Evolutionary conservation across 2,888 invertebrate species (phyloP).

Genomic region (Caenorhabditis doughertyi): DNA sequence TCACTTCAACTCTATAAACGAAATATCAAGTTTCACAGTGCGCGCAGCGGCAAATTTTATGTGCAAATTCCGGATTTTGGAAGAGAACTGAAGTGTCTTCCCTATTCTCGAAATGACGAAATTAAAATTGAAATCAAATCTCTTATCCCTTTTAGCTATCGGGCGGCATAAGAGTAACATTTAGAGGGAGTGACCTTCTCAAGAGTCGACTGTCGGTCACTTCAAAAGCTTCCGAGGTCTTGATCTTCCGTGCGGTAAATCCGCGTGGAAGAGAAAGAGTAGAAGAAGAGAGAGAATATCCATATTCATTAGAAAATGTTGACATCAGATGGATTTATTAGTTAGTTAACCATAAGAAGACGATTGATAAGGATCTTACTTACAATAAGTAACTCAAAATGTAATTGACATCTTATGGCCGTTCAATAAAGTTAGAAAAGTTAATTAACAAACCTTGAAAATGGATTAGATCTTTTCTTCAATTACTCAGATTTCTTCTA

Average conservation of each 20-base stretch:
- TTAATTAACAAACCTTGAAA: constrained; percentile 34
- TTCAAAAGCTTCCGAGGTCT: constrained; percentile 27
- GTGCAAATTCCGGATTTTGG: constrained; percentile 41
- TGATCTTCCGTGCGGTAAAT: constrained; percentile 45
- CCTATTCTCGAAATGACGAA: constrained; percentile 28
- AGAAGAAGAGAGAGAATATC: constrained; percentile 15
- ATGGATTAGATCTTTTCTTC: constrained; percentile 30
- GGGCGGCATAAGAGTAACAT: constrained; percentile 33
- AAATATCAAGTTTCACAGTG: constrained; percentile 34
- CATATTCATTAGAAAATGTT: constrained; percentile 37
- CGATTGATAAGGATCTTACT: constrained; percentile 18
- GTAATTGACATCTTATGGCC: constrained; percentile 8
- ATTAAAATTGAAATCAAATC: constrained; percentile 46
- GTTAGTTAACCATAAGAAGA: constrained; percentile 21
- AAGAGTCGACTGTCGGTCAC: constrained; percentile 43
- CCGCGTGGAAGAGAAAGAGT: constrained; percentile 23
- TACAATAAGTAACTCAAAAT: not conserved
- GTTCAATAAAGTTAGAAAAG: not conserved
- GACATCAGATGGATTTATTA: constrained; percentile 42
- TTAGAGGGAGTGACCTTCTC: constrained; percentile 43
- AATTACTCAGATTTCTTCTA: constrained; percentile 13
- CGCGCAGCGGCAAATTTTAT: constrained; percentile 30
- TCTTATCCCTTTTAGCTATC: constrained; percentile 42
- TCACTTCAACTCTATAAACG: constrained; percentile 24
- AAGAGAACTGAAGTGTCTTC: constrained; percentile 31